phyloP scores from a whole-genome alignment of 2,797 vertebrate genomes.

The Cynopterus sphinx region DNA sequence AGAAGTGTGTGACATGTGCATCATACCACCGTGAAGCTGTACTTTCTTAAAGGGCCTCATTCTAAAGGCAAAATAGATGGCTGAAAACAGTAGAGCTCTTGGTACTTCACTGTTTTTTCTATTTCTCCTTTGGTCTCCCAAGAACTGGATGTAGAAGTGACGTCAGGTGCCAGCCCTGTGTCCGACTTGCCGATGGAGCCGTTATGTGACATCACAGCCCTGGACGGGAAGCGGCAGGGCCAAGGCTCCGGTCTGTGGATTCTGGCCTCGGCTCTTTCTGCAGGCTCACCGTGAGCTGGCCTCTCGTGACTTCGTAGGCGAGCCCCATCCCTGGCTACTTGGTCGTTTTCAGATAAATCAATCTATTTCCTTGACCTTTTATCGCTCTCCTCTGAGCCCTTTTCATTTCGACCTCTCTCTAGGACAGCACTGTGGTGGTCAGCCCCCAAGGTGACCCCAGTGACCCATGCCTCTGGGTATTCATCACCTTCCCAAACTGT shows the following conservation, averaged over 20 bases:
- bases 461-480: background rate
- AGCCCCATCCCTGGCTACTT: background rate
- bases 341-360: background rate
- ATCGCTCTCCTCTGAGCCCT: background rate
- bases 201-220: background rate
- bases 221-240: accelerated
- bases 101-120: background rate
- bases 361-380: background rate
- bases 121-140: background rate
- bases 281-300: background rate
- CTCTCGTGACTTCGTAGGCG: background rate
- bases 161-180: background rate
- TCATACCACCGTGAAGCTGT: background rate
- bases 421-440: background rate
- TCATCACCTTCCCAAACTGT: background rate
- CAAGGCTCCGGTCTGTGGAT: accelerated
- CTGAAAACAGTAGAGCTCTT: background rate
- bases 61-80: background rate
- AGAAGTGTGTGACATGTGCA: background rate
- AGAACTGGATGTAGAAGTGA: background rate
- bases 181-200: background rate
- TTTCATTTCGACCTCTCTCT: background rate
- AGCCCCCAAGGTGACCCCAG: background rate
- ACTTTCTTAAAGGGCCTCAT: background rate
- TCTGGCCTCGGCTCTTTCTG: background rate